Conservation (phyloP, 2,113 vertebrate genomes). For the Halcyon malimbica region DNA sequence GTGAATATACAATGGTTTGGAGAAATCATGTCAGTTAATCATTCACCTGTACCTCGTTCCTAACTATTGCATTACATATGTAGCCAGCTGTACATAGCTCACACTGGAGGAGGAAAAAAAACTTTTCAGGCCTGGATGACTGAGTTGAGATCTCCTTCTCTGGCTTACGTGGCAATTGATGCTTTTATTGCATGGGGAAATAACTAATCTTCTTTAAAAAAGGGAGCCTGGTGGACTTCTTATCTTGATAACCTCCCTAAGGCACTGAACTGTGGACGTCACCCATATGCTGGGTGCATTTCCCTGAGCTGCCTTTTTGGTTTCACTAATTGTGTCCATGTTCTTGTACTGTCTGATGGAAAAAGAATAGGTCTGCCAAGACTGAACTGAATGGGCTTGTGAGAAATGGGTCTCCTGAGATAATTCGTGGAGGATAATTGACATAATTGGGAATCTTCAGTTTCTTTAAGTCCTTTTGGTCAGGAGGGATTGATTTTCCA, state of each 20-base stretch:
- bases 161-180: background rate
- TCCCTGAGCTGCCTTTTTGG: background rate
- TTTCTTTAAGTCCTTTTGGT: slow-evolving; percentile 25
- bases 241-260: background rate
- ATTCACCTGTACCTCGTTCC: background rate
- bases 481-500: slow-evolving; percentile 40
- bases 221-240: background rate
- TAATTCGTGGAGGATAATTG: slow-evolving; percentile 51
- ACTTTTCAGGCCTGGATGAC: background rate
- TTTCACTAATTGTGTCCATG: slow-evolving; percentile 4
- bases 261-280: background rate
- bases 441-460: slow-evolving; percentile 26
- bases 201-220: background rate
- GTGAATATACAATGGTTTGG: background rate
- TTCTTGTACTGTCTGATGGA: background rate
- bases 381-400: background rate
- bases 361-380: slow-evolving; percentile 12
- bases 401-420: slow-evolving; percentile 55
- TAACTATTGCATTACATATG: background rate
- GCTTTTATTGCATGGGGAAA: background rate
- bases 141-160: background rate
- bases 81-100: background rate
- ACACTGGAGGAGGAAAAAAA: background rate
- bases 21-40: background rate
- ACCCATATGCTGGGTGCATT: background rate